These are phyloP conservation scores for Habroteleia sp. DNA, from an alignment of 2,888 invertebrate species.

Conservation along the genomic window DNA sequence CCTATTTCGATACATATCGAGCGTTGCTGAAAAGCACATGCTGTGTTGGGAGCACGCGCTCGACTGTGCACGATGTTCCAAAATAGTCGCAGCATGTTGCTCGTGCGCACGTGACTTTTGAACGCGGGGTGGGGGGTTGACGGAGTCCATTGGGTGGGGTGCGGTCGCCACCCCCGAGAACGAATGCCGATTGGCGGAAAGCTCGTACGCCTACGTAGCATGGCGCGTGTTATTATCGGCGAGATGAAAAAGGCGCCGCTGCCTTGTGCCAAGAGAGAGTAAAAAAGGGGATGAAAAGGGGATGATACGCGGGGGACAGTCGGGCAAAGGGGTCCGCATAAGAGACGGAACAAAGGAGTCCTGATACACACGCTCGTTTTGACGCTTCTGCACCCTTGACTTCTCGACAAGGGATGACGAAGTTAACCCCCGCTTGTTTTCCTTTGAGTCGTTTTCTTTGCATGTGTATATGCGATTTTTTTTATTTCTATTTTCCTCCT, in stretches of 20 bases:
- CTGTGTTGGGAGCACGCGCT: constrained; percentile 71
- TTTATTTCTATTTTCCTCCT: constrained; percentile 8
- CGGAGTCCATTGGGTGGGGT: constrained; percentile 53
- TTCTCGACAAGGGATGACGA: constrained; percentile 57
- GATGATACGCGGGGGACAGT: constrained; percentile 43
- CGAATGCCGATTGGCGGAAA: constrained; percentile 72
- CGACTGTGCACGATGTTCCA: constrained; percentile 70
- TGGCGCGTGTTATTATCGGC: constrained; percentile 72
- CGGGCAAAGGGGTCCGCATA: constrained; percentile 55
- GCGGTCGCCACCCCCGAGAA: constrained; percentile 68
- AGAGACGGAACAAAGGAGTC: constrained; percentile 56
- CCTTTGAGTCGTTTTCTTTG: constrained; percentile 26
- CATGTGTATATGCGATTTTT: constrained; percentile 9
- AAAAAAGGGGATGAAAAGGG: constrained; percentile 47
- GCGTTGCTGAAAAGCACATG: constrained; percentile 11
- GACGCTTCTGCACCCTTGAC: constrained; percentile 67
- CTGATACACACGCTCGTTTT: constrained; percentile 61
- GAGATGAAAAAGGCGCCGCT: constrained; percentile 59
- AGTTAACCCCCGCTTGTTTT: constrained; percentile 51
- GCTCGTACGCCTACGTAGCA: constrained; percentile 76
- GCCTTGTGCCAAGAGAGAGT: constrained; percentile 42
- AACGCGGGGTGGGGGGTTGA: constrained; percentile 66
- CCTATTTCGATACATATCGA: constrained; percentile 5
- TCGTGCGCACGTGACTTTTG: constrained; percentile 78
- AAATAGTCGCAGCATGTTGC: constrained; percentile 66